Base-by-base conservation (phyloP, 2,797 vertebrate species). In the Lophura swinhoii region DNA sequence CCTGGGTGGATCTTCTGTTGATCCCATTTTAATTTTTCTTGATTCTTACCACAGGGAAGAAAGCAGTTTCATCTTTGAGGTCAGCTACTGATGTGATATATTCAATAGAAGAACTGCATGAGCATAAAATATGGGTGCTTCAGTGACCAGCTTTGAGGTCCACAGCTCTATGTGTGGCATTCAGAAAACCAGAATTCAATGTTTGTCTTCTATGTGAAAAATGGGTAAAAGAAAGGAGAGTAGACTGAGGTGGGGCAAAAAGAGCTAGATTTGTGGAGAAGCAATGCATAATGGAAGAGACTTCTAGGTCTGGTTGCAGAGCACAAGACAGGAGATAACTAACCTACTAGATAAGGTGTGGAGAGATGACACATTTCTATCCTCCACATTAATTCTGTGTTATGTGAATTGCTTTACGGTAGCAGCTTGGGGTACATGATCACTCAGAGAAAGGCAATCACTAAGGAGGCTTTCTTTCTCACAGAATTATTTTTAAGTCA, bases 21-120 rank as follows among this genome's bases (percentile, higher is more conserved):
- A 84, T 72, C 46, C 12, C 18, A 73, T 83, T 90, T 91, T 86
- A 69, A 60, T 79, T 18, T 86, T 81, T 81, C 48, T 84, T 72
- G 21, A 48, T 75, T 90, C 35, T 12, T 81, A 2, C n/a, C 23
- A 10, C 28, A 28, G 2, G 1, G 2, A 35, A 78, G 49, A 88
- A n/a, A 66, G 16, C 11, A 64, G 24, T 70, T 95, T 79, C 77
- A 76, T 12, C 31, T 84, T 53, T 67, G 33, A 93, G 43, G 48
- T 68, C 53, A 76, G 56, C 5, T 68, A 71, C 35, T 9, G 73
- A 87, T 88, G 48, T 8, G 9, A 59, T 69, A 67, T 31, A 5
- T 1, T 41, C 41, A 79, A 63, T 70, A 53, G 90, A 88, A 63
- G 10, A 76, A 44, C 24, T 46, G 9, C 20, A 64, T 44, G 16